Evolutionary conservation across 2,113 vertebrate genomes (phyloP), one percentile per base, ranked within the genome.

Genomic region (Gymnobelideus leadbeateri): DNA sequence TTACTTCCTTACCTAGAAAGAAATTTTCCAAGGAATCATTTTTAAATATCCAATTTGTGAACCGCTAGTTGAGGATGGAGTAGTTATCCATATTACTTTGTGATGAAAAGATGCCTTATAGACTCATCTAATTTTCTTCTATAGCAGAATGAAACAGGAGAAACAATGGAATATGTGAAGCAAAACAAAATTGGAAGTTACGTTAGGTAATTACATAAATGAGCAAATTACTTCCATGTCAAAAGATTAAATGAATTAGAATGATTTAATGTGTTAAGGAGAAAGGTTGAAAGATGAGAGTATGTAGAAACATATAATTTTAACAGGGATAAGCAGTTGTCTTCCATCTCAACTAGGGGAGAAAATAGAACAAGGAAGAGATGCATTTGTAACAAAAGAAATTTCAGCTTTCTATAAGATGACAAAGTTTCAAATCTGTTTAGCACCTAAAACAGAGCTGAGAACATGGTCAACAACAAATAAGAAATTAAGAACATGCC

Each of bases 221-320:
- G 24, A 93, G 92, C 21, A 96, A 91, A 94, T 95, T 92, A 93
- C 93, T 51, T 95, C 23, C 92, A 94, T 50, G 3, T 53, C 37
- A 26, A 89, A 95, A 90, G 46, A 94, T 89, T 26, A 93, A 51
- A 96, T 96, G 89, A 94, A 95, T 91, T 94, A 93, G 8, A 94
- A 68, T 23, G 51, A 68, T 91, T 93, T 93, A n/a, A 94, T 89
- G 28, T 50, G 0, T 51, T 95, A 7, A 9, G 91, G 89, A 96
- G 55, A 95, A 91, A 91, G 68, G 68, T 1, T 53, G 0, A 25
- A 25, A 91, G 94, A 89, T 93, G 12, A 95, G 43, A 47, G 93
- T 95, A 37, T 47, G 54, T 94, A 9, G 91, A 95, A 94, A 90
- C 11, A 31, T 91, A 47, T 50, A 96, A 77, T 93, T 94, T 23